These are phyloP conservation scores for Thymelicus lineola DNA, from an alignment of 2,888 invertebrate species.

Conservation along the genomic window DNA sequence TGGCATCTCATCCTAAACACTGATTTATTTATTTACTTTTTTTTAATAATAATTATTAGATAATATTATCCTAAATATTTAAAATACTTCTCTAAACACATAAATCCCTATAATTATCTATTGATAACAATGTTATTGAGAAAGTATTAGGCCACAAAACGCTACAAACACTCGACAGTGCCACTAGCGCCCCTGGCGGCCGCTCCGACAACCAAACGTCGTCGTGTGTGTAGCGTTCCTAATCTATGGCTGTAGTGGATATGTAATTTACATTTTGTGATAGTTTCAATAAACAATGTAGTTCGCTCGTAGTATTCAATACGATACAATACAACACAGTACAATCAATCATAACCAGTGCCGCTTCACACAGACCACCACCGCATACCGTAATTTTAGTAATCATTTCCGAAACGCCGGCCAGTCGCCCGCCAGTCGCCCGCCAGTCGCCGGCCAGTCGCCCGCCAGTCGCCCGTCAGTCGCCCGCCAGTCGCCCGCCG, in stretches of 20 bases:
- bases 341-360: conserved; percentile 63
- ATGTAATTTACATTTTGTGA: conserved; percentile 78
- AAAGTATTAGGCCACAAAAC: conserved; percentile 80
- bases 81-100: conserved; percentile 85
- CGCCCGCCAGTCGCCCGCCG: conserved; percentile 51
- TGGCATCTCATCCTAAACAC: conserved; percentile 87
- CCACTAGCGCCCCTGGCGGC: conserved; percentile 5
- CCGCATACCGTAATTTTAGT: conserved; percentile 61
- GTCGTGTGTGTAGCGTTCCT: conserved; percentile 74
- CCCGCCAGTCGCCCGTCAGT: conserved; percentile 59
- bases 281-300: conserved; percentile 53
- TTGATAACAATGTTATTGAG: conserved; percentile 80
- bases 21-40: conserved; percentile 72
- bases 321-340: conserved; percentile 3
- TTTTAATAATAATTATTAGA: conserved; percentile 73
- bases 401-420: conserved; percentile 69
- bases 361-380: conserved; percentile 68
- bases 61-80: conserved; percentile 83
- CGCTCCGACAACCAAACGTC: neutral
- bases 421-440: no score
- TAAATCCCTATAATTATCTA: conserved; percentile 83
- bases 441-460: no score
- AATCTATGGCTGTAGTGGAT: conserved; percentile 75
- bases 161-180: conserved; percentile 67
- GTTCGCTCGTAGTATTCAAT: conserved; percentile 38